Evolutionary conservation across 2,113 vertebrate species (phyloP).

Genomic region (Nerophis lumbriciformis): DNA sequence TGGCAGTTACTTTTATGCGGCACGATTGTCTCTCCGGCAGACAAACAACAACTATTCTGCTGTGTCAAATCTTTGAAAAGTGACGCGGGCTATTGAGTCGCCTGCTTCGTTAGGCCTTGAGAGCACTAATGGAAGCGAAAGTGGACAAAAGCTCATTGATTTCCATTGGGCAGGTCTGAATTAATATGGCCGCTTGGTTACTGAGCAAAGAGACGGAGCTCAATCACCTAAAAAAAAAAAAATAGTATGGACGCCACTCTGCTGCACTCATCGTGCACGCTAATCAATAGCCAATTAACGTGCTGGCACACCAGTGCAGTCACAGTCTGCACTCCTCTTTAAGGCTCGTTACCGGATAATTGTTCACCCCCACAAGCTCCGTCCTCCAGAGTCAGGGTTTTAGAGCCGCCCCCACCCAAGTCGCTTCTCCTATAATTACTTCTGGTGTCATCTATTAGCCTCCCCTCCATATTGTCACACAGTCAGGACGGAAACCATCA

Average conservation of each 20-base stretch:
- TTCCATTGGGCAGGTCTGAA: constrained; percentile 44
- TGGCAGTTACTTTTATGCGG: neutral
- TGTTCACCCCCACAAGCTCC: constrained; percentile 53
- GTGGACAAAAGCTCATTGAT: constrained; percentile 22
- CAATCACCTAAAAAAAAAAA: constrained; percentile 6
- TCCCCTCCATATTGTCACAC: constrained; percentile 42
- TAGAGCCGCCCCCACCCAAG: too few species aligned
- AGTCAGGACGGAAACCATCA: constrained; percentile 31
- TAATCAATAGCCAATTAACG: constrained; percentile 56
- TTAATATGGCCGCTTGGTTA: constrained; percentile 39
- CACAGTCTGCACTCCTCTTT: constrained; percentile 35
- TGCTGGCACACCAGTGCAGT: constrained; percentile 20
- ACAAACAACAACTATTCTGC: constrained; percentile 8
- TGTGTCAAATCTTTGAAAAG: constrained; percentile 28
- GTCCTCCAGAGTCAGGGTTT: too few species aligned
- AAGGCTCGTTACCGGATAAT: constrained; percentile 70
- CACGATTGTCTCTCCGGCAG: neutral
- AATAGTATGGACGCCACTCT: constrained; percentile 18
- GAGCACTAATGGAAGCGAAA: constrained; percentile 17
- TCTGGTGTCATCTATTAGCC: too few species aligned
- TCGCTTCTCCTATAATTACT: too few species aligned
- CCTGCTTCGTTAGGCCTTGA: constrained; percentile 29
- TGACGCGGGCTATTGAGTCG: constrained; percentile 11
- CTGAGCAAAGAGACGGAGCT: constrained; percentile 18
- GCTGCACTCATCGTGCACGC: constrained; percentile 26